phyloP scores from a whole-genome alignment of 2,888 invertebrate species.

The Panzeria rudis region DNA sequence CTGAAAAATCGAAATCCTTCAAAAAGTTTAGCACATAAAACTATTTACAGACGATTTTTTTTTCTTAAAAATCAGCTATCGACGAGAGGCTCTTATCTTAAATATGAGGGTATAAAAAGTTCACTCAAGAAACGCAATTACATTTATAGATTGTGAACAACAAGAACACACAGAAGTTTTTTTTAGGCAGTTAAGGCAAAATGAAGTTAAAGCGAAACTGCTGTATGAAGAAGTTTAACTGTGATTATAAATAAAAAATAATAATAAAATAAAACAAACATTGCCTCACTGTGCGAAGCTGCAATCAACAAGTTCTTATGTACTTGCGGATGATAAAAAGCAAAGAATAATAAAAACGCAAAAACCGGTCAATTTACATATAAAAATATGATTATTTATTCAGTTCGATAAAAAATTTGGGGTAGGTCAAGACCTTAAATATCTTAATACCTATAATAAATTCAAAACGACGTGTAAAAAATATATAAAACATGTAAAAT shows the following conservation, averaged over 20 bases:
- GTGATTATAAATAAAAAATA: neutral
- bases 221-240: neutral
- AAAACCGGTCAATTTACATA: neutral
- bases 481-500: neutral
- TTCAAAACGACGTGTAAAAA: neutral
- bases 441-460: neutral
- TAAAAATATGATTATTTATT: slow-evolving; percentile 9
- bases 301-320: neutral
- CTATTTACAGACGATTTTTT: no score
- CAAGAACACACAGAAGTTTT: no score
- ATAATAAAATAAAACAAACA: slow-evolving; percentile 25
- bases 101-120: no score
- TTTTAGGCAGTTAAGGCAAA: no score
- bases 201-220: no score
- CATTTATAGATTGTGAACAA: no score
- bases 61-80: no score
- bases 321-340: neutral
- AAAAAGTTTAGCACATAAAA: no score
- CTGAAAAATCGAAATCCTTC: no score
- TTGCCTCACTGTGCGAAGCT: neutral
- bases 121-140: no score
- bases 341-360: neutral
- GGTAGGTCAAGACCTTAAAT: neutral
- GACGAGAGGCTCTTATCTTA: no score
- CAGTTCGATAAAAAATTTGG: neutral